Conservation (phyloP, 2,797 vertebrate genomes). For the Lithobates pipiens region DNA sequence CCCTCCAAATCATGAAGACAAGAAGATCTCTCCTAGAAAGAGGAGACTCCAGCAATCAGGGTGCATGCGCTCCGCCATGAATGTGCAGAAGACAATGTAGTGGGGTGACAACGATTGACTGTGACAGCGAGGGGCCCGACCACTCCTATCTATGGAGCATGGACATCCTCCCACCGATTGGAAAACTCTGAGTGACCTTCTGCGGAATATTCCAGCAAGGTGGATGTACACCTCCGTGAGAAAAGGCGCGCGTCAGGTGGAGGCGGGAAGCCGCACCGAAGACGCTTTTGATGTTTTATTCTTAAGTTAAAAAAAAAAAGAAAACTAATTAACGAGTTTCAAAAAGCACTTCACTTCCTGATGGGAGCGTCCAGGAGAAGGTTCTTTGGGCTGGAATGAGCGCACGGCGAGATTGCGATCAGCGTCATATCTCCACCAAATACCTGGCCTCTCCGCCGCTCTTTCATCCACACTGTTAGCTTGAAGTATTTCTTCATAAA, state of each 20-base stretch:
- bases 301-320: constrained; percentile 27
- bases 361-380: background rate
- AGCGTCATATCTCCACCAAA: background rate
- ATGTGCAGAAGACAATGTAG: no score
- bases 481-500: constrained; percentile 48
- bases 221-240: no score
- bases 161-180: background rate
- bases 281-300: constrained; percentile 44
- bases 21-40: no score
- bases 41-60: no score
- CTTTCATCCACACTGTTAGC: background rate
- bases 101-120: background rate
- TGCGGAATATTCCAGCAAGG: background rate
- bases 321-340: background rate
- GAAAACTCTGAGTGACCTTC: background rate
- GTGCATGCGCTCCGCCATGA: no score
- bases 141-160: background rate
- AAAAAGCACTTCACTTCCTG: background rate
- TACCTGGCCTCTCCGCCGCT: background rate
- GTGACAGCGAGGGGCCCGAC: background rate
- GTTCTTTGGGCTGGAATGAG: no score
- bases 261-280: background rate
- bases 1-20: no score
- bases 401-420: background rate
- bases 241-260: background rate